phyloP scores from a whole-genome alignment of 2,113 vertebrate genomes.

The Rhinolophus ferrumequinum region DNA sequence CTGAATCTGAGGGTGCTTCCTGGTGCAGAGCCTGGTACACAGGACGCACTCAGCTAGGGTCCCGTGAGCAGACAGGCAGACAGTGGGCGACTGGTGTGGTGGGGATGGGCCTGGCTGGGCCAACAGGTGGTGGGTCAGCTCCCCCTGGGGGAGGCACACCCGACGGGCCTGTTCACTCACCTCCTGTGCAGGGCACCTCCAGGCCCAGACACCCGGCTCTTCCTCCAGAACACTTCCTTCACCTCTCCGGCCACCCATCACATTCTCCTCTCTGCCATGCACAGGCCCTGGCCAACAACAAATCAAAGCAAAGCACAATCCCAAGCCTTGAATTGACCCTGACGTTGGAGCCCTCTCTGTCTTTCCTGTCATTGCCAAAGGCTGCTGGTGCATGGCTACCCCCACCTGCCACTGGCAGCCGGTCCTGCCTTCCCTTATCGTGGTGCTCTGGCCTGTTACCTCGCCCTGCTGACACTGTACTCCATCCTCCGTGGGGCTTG shows the following conservation, averaged over 20 bases:
- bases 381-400: fast-evolving
- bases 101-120: neutral
- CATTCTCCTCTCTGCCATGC: neutral
- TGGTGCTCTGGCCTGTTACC: neutral
- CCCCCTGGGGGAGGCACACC: no score
- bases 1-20: neutral
- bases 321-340: neutral
- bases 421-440: neutral
- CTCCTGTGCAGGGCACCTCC: neutral
- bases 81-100: fast-evolving
- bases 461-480: neutral
- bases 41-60: neutral
- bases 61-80: neutral
- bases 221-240: neutral
- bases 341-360: neutral
- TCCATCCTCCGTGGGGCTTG: neutral
- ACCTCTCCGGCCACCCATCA: neutral
- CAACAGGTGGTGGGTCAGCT: neutral
- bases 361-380: neutral
- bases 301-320: neutral
- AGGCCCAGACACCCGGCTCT: neutral
- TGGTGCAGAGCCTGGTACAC: neutral
- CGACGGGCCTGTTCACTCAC: fast-evolving
- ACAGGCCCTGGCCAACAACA: neutral
- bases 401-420: neutral